Conservation (phyloP, 2,113 vertebrate genomes). For the Oenanthe oenanthe region DNA sequence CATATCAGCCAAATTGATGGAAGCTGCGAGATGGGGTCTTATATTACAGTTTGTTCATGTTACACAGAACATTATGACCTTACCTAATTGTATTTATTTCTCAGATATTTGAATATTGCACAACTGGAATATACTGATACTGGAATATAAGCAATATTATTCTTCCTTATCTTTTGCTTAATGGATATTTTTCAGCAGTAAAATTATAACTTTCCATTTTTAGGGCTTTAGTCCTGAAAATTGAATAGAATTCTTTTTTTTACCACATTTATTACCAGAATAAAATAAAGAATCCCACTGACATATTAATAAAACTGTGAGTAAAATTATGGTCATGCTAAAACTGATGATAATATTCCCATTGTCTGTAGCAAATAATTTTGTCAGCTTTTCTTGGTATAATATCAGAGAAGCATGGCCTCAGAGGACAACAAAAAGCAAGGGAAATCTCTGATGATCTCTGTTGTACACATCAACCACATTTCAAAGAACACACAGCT, state of each 20-base stretch:
- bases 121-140: background rate
- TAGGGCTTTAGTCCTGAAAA: background rate
- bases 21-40: background rate
- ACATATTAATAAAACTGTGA: background rate
- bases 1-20: background rate
- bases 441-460: background rate
- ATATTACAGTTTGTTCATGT: background rate
- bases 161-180: background rate
- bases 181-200: background rate
- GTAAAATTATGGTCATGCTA: background rate
- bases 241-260: background rate
- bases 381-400: background rate
- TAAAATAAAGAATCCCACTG: background rate
- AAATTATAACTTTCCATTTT: background rate
- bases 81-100: background rate
- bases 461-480: background rate
- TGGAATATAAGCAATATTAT: background rate
- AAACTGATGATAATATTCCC: background rate
- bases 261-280: background rate
- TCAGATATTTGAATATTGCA: background rate
- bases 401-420: background rate
- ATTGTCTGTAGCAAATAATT: background rate
- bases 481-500: background rate
- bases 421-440: background rate
- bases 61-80: background rate